phyloP scores from a whole-genome alignment of 2,113 vertebrate species.

The Sclerurus mexicanus region DNA sequence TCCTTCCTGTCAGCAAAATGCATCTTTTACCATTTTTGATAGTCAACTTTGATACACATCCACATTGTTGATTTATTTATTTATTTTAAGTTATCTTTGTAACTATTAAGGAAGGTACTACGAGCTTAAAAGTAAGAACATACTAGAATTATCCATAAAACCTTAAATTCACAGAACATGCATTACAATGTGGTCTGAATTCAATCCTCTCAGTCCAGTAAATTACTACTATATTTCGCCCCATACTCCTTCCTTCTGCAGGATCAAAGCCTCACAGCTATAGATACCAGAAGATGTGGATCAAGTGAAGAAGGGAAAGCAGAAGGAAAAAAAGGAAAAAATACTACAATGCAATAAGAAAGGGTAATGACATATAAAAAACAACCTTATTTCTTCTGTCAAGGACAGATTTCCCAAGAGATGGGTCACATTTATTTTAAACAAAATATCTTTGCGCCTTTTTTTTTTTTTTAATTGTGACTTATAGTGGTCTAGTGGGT shows the following conservation, averaged over 20 bases:
- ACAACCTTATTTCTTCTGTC: neutral
- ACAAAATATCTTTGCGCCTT: neutral
- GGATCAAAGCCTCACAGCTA: neutral
- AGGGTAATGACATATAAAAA: neutral
- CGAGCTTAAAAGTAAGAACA: neutral
- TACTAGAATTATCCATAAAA: neutral
- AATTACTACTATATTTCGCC: rapidly evolving
- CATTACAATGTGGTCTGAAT: neutral
- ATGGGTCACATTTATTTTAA: neutral
- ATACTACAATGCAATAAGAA: neutral
- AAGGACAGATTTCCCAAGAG: neutral
- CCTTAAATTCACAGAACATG: neutral
- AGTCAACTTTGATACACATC: neutral
- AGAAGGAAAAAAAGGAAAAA: neutral
- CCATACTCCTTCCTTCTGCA: neutral
- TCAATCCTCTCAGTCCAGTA: neutral
- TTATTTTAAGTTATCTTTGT: neutral
- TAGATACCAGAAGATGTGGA: neutral
- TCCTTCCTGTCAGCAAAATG: neutral
- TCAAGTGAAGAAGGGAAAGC: neutral
- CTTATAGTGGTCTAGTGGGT: neutral
- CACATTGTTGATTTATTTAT: no score
- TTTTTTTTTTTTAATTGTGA: neutral
- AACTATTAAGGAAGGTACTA: neutral
- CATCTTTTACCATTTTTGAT: neutral